Evolutionary conservation across 2,113 vertebrate species (phyloP).

Genomic region (Corythoichthys haematopterus): DNA sequence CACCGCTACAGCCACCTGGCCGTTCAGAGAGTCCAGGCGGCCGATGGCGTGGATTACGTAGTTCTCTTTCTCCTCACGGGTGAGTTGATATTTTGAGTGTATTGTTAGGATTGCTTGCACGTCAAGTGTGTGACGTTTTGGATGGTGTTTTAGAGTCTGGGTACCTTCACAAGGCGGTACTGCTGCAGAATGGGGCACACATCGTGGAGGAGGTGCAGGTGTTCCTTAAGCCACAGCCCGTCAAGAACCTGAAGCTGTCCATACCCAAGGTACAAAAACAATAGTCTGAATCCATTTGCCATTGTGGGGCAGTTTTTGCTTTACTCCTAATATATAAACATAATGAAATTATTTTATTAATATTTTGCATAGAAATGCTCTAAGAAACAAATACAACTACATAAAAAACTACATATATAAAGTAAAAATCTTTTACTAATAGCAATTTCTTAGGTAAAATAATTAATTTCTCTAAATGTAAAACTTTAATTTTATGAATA

Average conservation of each 20-base stretch:
- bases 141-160: slow-evolving; percentile 68
- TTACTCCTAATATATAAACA: too few relatives aligned
- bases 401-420: too few relatives aligned
- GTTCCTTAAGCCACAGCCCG: slow-evolving; percentile 72
- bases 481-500: too few relatives aligned
- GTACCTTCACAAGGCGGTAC: slow-evolving; percentile 86
- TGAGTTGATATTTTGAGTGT: slow-evolving; percentile 13
- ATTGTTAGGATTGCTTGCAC: not conserved
- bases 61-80: slow-evolving; percentile 74
- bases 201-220: slow-evolving; percentile 87
- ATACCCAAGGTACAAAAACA: slow-evolving; percentile 52
- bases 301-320: not conserved
- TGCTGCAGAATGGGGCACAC: slow-evolving; percentile 73
- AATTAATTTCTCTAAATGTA: too few relatives aligned
- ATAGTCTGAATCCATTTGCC: not conserved
- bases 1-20: slow-evolving; percentile 64
- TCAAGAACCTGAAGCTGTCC: slow-evolving; percentile 84
- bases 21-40: slow-evolving; percentile 59
- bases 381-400: too few relatives aligned
- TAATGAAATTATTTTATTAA: too few relatives aligned
- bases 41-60: slow-evolving; percentile 52
- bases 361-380: too few relatives aligned
- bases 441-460: too few relatives aligned
- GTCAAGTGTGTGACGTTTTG: not conserved
- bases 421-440: too few relatives aligned